Evolutionary conservation across 2,113 vertebrate species (phyloP).

Genomic region (Lasiurus cinereus): DNA sequence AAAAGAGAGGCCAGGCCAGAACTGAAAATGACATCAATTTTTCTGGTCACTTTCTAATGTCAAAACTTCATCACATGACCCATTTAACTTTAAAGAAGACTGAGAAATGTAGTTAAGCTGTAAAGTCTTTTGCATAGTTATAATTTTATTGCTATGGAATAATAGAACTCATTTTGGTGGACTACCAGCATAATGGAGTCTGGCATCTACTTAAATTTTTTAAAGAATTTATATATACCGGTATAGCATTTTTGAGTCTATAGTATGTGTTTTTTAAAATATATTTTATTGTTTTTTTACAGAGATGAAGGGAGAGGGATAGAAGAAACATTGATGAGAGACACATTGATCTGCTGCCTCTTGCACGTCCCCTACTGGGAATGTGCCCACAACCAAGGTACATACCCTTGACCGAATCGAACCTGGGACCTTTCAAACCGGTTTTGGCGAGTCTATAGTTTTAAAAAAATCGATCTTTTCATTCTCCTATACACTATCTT

Average conservation of each 20-base stretch:
- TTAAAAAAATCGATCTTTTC: not conserved
- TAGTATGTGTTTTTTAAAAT: not conserved
- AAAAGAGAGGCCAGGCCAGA: not conserved
- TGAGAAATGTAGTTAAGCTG: not conserved
- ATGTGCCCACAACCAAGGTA: too few species aligned
- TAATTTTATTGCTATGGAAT: not conserved
- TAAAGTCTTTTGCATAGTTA: not conserved
- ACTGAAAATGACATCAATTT: not conserved
- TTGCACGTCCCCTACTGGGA: too few species aligned
- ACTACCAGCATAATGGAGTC: not conserved
- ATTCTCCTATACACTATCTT: not conserved
- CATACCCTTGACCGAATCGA: too few species aligned
- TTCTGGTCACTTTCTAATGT: not conserved
- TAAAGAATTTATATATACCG: not conserved
- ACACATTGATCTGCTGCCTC: too few species aligned
- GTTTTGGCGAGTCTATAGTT: not conserved
- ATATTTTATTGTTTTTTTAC: too few species aligned
- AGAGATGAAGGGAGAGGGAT: too few species aligned
- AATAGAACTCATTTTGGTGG: slow-evolving; percentile 6
- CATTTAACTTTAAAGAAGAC: not conserved
- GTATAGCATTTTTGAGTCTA: not conserved
- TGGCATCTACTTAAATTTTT: not conserved
- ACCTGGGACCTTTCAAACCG: too few species aligned
- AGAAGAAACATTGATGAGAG: too few species aligned
- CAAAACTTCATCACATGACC: not conserved